Percentiles rank a stretch among this genome's conserved stretches.
Conservation (phyloP, 2,888 invertebrate genomes). For the Pycnomerus fuliginosus region DNA sequence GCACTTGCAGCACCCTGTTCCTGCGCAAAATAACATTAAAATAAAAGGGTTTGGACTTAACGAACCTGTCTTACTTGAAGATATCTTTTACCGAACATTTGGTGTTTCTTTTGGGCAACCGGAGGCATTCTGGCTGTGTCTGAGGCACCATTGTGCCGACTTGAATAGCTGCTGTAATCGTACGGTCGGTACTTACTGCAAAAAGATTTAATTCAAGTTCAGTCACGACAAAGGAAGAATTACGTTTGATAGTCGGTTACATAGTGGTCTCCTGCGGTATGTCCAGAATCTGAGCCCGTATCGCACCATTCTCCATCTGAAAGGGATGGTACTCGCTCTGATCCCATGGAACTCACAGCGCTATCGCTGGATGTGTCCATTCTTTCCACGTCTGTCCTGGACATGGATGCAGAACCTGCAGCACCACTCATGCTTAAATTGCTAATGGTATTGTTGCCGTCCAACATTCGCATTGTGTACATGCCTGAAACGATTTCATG, state of each 20-base stretch:
- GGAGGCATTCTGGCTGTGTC: conserved; percentile 61
- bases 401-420: conserved; percentile 45
- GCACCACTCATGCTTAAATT: conserved; percentile 47
- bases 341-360: conserved; percentile 91
- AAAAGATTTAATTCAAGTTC: conserved; percentile 1
- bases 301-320: conserved; percentile 93
- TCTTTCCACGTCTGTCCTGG: conserved; percentile 61
- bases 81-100: conserved; percentile 87
- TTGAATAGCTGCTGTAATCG: conserved; percentile 65
- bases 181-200: conserved; percentile 74
- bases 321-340: conserved; percentile 82
- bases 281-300: conserved; percentile 77
- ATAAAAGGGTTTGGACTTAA: background rate
- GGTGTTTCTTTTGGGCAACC: conserved; percentile 87
- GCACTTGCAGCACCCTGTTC: conserved; percentile 39
- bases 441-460: conserved; percentile 54
- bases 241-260: conserved; percentile 76
- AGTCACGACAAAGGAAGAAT: conserved; percentile 15
- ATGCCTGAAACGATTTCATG: no score
- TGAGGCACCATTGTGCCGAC: conserved; percentile 53
- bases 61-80: conserved; percentile 61
- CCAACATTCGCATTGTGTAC: conserved; percentile 86
- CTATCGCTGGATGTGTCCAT: conserved; percentile 87
- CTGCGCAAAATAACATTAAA: conserved; percentile 17
- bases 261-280: conserved; percentile 62